Base-by-base conservation (phyloP, 2,888 invertebrate species). In the Craniophora ligustri region DNA sequence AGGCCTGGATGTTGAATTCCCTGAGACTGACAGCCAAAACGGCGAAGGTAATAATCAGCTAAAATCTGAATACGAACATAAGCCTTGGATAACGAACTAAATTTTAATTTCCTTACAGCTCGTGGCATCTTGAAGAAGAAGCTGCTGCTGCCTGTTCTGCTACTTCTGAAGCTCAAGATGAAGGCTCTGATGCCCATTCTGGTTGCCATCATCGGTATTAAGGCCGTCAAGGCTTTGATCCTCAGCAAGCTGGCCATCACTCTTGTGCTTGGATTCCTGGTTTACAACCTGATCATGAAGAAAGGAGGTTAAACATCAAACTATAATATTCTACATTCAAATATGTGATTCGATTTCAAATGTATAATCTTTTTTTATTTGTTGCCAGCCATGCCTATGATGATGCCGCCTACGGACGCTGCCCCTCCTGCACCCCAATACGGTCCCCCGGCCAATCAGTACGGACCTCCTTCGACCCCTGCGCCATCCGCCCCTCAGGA, bases 121-220 rank as follows among this genome's bases (percentile, higher is more conserved):
- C 96, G 97, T 65, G 97, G 96, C 76, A 93, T 96, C 85, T 93
- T 97, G 78, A 97, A 97, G 94, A 97, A 97, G 93, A 97, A 97
- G 86, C 94, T 97, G 39, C 93, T 97, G 64, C 91, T 97, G 79
- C 97, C 97, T 11, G 94, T 97, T 61, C 90, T 97, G 71, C 91
- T 98, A 70, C 94, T 97, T 42, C 89, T 98, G 76, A 98, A 98
- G 88, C 87, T 98, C 79, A 97, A 97, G 89, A 93, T 97, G 94
- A 97, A 98, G 88, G 96, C 96, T 16, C 86, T 98, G 61, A 96
- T 97, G 95, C 98, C 97, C 28, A 96, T 98, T 77, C 94, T 97
- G 72, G 95, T 97, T 21, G 95, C 96, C 35, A 89, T 97, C 76
- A 95, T 97, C 81, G 96, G 97, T 65, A 90, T 97, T 72, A 97